A percentile compares a stretch with the other conserved stretches of the same genome.
Conservation (phyloP, 1,140 invertebrate genomes). For the Episyrphus balteatus region DNA sequence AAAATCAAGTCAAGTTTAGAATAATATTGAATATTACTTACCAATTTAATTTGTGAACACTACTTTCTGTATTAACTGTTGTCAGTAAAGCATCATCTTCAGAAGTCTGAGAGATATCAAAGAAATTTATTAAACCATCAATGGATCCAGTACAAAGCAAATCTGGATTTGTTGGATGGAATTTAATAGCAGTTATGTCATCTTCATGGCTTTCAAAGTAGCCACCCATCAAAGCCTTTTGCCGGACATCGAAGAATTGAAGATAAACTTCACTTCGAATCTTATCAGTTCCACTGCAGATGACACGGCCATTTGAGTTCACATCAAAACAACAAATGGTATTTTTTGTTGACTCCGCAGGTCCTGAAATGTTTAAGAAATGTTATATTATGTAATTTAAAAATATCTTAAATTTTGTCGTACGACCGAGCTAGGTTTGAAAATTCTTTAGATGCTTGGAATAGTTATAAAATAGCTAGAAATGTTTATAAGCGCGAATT, state of each 20-base stretch:
- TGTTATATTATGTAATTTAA: not conserved
- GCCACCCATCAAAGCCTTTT: conserved; percentile 56
- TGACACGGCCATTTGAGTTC: conserved; percentile 54
- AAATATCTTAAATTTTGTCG: no score
- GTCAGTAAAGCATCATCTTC: conserved; percentile 74
- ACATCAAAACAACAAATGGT: conserved; percentile 64
- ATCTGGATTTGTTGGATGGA: conserved; percentile 61
- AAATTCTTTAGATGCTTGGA: no score
- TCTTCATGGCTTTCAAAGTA: conserved; percentile 80
- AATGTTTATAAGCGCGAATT: no score
- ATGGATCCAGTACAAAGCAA: conserved; percentile 61
- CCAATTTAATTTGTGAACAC: conserved; percentile 56
- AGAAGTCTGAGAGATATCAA: conserved; percentile 56
- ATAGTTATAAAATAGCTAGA: not conserved
- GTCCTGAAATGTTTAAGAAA: not conserved
- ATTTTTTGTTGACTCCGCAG: conserved; percentile 33
- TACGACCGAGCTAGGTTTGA: no score
- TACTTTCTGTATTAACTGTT: conserved; percentile 74
- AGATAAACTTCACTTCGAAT: conserved; percentile 60
- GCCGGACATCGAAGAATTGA: conserved; percentile 72
- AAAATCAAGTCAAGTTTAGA: not conserved
- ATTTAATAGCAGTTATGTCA: conserved; percentile 70
- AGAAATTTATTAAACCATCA: conserved; percentile 80
- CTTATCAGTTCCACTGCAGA: conserved; percentile 67
- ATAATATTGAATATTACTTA: not conserved